Evolutionary conservation across 1,140 invertebrate genomes (phyloP), one percentile per base, ranked within the genome.

Genomic region (Zaprionus capensis): DNA sequence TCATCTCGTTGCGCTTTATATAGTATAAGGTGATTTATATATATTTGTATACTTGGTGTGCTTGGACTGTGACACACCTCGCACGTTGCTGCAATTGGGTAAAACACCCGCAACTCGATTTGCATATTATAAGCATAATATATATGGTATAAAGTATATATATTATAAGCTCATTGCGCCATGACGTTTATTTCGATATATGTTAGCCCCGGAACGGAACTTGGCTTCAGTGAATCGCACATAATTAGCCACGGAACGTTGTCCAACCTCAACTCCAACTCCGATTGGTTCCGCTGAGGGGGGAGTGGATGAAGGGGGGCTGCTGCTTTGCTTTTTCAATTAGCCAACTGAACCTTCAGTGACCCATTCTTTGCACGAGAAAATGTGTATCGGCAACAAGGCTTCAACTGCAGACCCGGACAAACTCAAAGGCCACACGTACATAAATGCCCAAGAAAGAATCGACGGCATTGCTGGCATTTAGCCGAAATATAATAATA

Each of bases 151-250:
- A 26, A 20, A 11, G 38, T 26, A 24, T 53, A 46, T 46, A 36
- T 74, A 28, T 57, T 68, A 68, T 68, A 57, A 74, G 65, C 65
- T 74, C 55, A 74, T 74, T 74, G 71, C 76, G 76, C 76, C 71
- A 78, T 74, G 65, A 78, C 55, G 65, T 53, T 75, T 63, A 71
- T 78, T 78, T 74, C 72, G 38, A 70, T 76, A 76, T 75, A 49
- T 72, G 28, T 66, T 56, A 34, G 24, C 36, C 58, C 59, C 61
- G 38, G 68, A 71, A 75, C 77, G 73, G 77, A 79, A 75, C 71
- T 78, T 44, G 66, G 76, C 76, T 78, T 78, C 71, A 70, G 65
- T 75, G 76, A 74, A 36, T 78, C 76, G 71, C 75, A 67, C 69
- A 76, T 70, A 76, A 76, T 76, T 67, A 72, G 74, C 70, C 74